Evolutionary conservation across 2,797 vertebrate species (phyloP).

Genomic region (Trachurus trachurus): DNA sequence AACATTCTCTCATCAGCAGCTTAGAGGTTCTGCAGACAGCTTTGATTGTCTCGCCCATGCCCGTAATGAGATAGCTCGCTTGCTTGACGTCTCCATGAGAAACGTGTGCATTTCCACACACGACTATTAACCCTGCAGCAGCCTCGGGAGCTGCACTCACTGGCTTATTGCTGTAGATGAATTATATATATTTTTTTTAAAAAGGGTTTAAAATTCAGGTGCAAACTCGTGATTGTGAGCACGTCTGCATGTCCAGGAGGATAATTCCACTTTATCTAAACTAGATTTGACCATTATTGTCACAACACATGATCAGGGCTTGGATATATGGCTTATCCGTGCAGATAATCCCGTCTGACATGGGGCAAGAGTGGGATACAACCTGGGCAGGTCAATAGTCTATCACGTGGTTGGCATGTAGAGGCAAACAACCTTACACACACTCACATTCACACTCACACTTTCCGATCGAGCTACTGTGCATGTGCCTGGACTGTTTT

Average conservation of each 20-base stretch:
- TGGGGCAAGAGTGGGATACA: no score
- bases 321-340: no score
- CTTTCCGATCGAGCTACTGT: no score
- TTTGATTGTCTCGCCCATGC: constrained; percentile 51
- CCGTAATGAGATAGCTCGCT: constrained; percentile 51
- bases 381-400: no score
- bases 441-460: no score
- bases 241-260: neutral
- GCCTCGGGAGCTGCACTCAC: constrained; percentile 19
- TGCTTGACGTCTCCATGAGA: constrained; percentile 54
- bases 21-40: constrained; percentile 43
- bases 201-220: constrained; percentile 3
- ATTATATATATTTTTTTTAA: constrained; percentile 53
- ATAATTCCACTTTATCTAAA: neutral
- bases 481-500: neutral
- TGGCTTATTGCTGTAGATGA: constrained; percentile 9
- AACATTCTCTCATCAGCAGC: constrained; percentile 47
- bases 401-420: no score
- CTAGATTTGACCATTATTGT: no score
- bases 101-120: constrained; percentile 49
- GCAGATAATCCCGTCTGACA: no score
- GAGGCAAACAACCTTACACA: no score
- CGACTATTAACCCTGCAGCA: constrained; percentile 40
- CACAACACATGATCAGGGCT: neutral
- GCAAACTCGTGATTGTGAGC: neutral